A percentile compares a stretch with the other conserved stretches of the same genome.
Conservation (phyloP, 2,888 invertebrate species). For the Sycophila texana region DNA sequence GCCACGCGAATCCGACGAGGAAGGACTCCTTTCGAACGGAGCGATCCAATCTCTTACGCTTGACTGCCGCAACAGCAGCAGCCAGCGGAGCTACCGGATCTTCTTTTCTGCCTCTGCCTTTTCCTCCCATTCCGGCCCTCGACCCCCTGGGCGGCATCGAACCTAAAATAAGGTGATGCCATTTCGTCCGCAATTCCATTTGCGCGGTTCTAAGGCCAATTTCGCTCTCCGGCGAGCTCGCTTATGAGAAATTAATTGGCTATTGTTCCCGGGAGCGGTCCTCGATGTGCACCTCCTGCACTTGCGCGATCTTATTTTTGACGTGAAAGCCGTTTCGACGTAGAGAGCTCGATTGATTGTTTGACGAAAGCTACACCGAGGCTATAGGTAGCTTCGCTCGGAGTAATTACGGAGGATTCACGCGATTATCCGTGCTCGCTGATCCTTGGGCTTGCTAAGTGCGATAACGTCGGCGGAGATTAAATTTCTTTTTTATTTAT, state of each 20-base stretch:
- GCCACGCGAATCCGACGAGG: background rate
- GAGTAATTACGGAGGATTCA: no score
- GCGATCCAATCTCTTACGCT: slow-evolving; percentile 47
- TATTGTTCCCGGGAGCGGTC: slow-evolving; percentile 18
- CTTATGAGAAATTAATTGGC: slow-evolving; percentile 38
- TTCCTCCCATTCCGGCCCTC: background rate
- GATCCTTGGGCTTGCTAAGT: no score
- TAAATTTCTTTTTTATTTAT: no score
- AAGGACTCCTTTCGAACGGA: background rate
- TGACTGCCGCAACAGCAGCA: slow-evolving; percentile 16
- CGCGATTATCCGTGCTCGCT: no score
- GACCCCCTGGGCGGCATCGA: background rate
- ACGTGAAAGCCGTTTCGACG: background rate
- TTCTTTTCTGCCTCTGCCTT: background rate
- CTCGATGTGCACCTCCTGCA: background rate
- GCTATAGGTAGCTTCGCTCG: no score
- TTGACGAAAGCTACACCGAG: background rate
- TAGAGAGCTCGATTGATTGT: background rate
- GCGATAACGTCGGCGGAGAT: no score
- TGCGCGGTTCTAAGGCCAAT: slow-evolving; percentile 24
- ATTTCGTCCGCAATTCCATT: slow-evolving; percentile 44
- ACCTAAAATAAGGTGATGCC: slow-evolving; percentile 27
- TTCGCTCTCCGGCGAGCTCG: slow-evolving; percentile 5
- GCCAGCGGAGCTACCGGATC: slow-evolving; percentile 13
- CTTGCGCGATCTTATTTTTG: background rate